Base-by-base conservation (phyloP, 2,113 vertebrate genomes). In the Brevimyrus niger region DNA sequence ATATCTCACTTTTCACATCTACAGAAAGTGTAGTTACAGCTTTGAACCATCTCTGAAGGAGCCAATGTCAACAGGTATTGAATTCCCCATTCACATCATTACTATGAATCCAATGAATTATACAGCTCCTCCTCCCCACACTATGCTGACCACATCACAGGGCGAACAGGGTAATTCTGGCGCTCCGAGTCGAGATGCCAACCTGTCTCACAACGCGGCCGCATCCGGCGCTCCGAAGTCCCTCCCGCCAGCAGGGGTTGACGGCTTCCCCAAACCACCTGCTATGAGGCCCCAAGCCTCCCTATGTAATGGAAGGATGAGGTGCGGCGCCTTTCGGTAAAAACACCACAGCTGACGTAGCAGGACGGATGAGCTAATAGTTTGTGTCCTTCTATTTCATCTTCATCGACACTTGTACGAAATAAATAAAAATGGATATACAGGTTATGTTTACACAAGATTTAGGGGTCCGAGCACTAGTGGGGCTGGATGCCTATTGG, bases 31-130 rank as follows among this genome's bases (percentile, higher is more conserved):
- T 27, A 65, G n/a, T 27, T 8, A 27, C 27, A 44, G 15, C 42
- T 73, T 51, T 46, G 13, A 80, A 44, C 6, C 61, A 27, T 65
- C 31, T 65, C n/a, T 65, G 61, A 65, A 31, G n/a, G n/a, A 65
- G n/a, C 9, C 47, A 48, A 38, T 47, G 47, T 88, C 76, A 44
- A 58, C 88, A 88, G 88, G 65, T 88, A 46, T 88, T 23, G 13
- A 88, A 69, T 88, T 88, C 27, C 65, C 65, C 47, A 80, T 51
- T 80, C 46, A 38, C 5, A 31, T 65, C 8, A 9, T 58, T 50
- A 80, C 80, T 44, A 76, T 80, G 88, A 80, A 88, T 80, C 27
- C 88, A 51, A 76, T 88, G 48, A 80, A 88, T 88, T 88, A 88
- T 88, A 80, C 65, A 88, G 27, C 17, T 19, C 35, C 46, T 38